Percentiles rank a stretch among this genome's conserved stretches.
These are phyloP conservation scores for Apeltes quadracus DNA, from an alignment of 2,113 vertebrate genomes.

Conservation along the genomic window DNA sequence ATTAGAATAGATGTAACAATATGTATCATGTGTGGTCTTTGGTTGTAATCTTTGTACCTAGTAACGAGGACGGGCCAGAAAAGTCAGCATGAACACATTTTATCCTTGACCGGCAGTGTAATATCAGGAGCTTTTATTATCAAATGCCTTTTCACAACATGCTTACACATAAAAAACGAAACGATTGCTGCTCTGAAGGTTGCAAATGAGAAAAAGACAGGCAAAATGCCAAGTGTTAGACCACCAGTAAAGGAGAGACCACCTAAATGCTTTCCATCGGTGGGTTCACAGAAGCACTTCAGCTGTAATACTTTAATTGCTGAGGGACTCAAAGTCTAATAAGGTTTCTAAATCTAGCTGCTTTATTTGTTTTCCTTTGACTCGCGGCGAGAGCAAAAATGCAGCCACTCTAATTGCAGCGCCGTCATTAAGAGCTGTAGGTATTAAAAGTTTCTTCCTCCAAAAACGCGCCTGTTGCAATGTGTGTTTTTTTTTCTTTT, in stretches of 20 bases:
- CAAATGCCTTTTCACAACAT: conserved; percentile 44
- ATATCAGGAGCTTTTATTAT: conserved; percentile 46
- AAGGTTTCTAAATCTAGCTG: conserved; percentile 85
- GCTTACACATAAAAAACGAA: conserved; percentile 56
- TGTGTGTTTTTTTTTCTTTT: conserved; percentile 47
- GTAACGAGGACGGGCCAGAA: conserved; percentile 1
- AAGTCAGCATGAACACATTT: conserved; percentile 17
- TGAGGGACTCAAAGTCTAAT: conserved; percentile 86
- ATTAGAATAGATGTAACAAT: conserved; percentile 17
- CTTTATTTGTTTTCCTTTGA: conserved; percentile 86
- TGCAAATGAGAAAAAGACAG: conserved; percentile 49
- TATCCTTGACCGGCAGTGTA: conserved; percentile 36
- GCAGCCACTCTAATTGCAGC: conserved; percentile 83
- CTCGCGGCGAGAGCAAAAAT: conserved; percentile 82
- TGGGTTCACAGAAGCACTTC: conserved; percentile 81
- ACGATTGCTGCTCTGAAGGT: conserved; percentile 49
- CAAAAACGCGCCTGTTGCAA: conserved; percentile 70
- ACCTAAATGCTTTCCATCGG: conserved; percentile 82
- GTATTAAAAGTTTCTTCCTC: conserved; percentile 85
- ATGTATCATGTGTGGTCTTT: not conserved
- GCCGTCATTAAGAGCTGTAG: conserved; percentile 83
- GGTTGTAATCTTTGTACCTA: not conserved
- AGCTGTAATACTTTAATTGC: conserved; percentile 86
- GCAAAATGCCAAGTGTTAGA: conserved; percentile 62
- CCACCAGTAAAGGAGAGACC: conserved; percentile 83